Evolutionary conservation across 2,888 invertebrate species (phyloP), one percentile per base, ranked within the genome.

Genomic region (Drosophila fungiperda): DNA sequence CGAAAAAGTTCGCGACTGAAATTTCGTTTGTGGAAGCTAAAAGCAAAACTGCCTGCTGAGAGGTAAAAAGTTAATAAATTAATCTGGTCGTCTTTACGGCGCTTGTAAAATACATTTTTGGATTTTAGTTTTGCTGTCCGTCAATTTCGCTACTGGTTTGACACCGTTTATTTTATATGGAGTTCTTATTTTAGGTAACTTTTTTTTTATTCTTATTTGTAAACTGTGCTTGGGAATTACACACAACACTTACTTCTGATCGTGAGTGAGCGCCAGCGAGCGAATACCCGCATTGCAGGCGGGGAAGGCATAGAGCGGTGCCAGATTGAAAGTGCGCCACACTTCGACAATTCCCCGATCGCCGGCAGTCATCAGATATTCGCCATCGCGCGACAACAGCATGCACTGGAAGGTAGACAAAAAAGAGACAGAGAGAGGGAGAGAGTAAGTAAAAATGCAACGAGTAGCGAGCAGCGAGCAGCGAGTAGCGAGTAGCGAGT

Each of bases 281-380:
- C 97, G 95, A 82, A 99, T 97, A 92, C 98, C 96, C 94, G 98
- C 97, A 94, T 99, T 99, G 94, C 98, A 98, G 71, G 98, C 97
- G 90, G 99, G 99, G 94, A 98, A 99, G 82, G 99, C 98, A 94
- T 99, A 99, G 17, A 99, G 95, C 86, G 99, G 96, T 85, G 98
- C 98, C 87, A 99, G 95, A 91, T 99, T 99, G 94, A 98, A 98
- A 65, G 99, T 98, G 92, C 99, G 95, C 98, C 99, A 99, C 78
- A 99, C 98, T 94, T 99, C 98, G 83, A 99, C 99, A 85, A 99
- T 97, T 78, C 99, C 99, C 92, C 97, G 97, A 92, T 98, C 98
- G 20, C 99, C 99, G 78, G 98, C 99, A 85, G 99, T 97, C 95
- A 99, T 98, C 93, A 99, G 95, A 94, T 99, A 99, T 94, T 99